Conservation (phyloP, 2,113 vertebrate species). For the Zapus hudsonius region DNA sequence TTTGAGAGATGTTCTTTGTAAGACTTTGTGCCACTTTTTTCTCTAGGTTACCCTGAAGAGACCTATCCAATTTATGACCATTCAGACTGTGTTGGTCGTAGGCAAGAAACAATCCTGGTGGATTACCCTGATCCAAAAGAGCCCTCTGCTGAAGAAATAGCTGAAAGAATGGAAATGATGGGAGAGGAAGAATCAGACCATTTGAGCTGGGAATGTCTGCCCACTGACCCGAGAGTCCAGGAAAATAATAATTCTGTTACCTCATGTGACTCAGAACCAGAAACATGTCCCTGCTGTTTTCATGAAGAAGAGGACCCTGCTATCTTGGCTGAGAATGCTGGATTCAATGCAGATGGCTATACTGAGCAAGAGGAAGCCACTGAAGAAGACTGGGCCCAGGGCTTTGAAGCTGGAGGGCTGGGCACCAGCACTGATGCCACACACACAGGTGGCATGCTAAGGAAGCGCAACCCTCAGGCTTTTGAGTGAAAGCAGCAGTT, state of each 20-base stretch:
- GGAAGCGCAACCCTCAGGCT: slow-evolving; percentile 86
- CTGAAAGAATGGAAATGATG: slow-evolving; percentile 91
- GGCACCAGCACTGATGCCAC: slow-evolving; percentile 24
- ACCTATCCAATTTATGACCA: slow-evolving; percentile 91
- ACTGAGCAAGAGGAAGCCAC: slow-evolving; percentile 86
- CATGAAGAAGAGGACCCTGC: slow-evolving; percentile 86
- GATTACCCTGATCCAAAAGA: slow-evolving; percentile 83
- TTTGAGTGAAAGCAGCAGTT: slow-evolving; percentile 65
- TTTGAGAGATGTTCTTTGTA: slow-evolving; percentile 49
- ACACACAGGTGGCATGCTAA: slow-evolving; percentile 79
- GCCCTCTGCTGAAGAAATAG: slow-evolving; percentile 93
- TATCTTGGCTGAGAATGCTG: slow-evolving; percentile 90
- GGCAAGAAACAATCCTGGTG: slow-evolving; percentile 84
- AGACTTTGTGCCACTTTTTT: slow-evolving; percentile 63
- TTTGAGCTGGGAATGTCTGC: slow-evolving; percentile 65
- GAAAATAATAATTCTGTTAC: slow-evolving; percentile 44
- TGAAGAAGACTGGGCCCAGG: slow-evolving; percentile 69
- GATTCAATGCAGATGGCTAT: slow-evolving; percentile 84
- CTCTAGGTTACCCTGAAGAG: slow-evolving; percentile 90
- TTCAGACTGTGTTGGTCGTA: slow-evolving; percentile 73
- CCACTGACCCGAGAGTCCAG: slow-evolving; percentile 53
- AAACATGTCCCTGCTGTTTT: slow-evolving; percentile 78
- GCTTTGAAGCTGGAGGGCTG: slow-evolving; percentile 57
- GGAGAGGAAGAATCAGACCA: slow-evolving; percentile 81
- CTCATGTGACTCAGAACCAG: slow-evolving; percentile 82